phyloP scores from a whole-genome alignment of 1,140 invertebrate species.

The Babylonia areolata region DNA sequence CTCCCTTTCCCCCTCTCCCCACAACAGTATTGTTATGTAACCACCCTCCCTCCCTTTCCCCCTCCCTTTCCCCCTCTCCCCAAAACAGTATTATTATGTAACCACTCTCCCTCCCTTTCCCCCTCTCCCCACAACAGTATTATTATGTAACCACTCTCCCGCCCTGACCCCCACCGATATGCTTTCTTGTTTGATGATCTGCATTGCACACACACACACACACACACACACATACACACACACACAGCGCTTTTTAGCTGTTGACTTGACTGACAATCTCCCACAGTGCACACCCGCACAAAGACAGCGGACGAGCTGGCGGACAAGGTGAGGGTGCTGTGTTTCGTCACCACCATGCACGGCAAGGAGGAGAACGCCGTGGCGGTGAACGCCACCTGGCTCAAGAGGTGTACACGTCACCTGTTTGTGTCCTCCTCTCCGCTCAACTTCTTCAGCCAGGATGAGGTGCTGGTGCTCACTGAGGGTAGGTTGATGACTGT shows the following conservation, averaged over 20 bases:
- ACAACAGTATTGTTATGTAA: no score
- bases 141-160: no score
- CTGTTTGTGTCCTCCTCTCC: slow-evolving; percentile 26
- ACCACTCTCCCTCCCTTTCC: no score
- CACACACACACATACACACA: neutral
- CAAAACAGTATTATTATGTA: no score
- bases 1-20: no score
- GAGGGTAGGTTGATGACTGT: no score
- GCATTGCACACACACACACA: neutral
- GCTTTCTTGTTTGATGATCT: neutral
- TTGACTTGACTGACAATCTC: neutral
- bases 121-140: no score
- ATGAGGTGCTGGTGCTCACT: neutral
- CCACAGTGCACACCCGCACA: slow-evolving; percentile 4
- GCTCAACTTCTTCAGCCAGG: neutral
- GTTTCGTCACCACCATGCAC: slow-evolving; percentile 27
- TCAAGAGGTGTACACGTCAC: slow-evolving; percentile 21
- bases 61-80: no score
- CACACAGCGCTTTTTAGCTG: neutral
- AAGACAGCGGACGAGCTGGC: slow-evolving; percentile 6
- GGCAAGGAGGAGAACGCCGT: neutral
- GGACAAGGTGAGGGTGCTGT: slow-evolving; percentile 14
- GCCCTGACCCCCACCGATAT: no score
- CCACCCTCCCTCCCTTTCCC: no score
- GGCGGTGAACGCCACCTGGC: slow-evolving; percentile 24